These are phyloP conservation scores for Brachionus rotundiformis DNA, from an alignment of 1,140 invertebrate species.

Conservation along the genomic window DNA sequence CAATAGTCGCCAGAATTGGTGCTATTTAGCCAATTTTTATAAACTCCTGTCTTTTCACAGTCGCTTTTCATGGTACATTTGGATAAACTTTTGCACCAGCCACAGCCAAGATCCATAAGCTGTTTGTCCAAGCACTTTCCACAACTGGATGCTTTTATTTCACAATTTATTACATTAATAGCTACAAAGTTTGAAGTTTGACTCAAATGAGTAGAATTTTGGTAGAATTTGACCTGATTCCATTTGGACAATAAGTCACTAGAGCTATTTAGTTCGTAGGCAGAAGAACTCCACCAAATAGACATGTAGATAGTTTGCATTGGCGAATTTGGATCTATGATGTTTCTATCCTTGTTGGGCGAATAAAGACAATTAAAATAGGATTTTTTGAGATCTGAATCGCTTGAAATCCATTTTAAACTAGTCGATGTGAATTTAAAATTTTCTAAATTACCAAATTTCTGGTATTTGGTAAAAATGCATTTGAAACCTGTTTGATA, in stretches of 20 bases:
- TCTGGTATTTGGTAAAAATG: neutral
- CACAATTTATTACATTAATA: conserved; percentile 42
- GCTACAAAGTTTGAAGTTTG: neutral
- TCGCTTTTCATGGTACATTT: conserved; percentile 43
- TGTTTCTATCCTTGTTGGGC: neutral
- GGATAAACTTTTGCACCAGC: conserved; percentile 36
- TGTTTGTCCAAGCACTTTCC: conserved; percentile 38
- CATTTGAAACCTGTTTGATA: conserved; percentile 25
- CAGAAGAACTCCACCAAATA: neutral
- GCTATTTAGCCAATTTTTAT: conserved; percentile 9
- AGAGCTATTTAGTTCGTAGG: neutral
- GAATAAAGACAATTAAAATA: conserved; percentile 17
- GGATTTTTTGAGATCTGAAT: conserved; percentile 6
- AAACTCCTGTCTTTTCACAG: neutral
- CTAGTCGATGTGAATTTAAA: neutral
- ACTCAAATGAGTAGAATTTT: neutral
- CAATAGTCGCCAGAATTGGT: conserved; percentile 5
- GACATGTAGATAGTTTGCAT: conserved; percentile 28
- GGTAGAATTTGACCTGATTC: conserved; percentile 23
- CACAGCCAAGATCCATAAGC: conserved; percentile 6
- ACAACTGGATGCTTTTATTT: conserved; percentile 47
- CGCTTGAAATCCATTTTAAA: conserved; percentile 10
- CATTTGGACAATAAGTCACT: neutral
- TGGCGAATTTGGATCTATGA: neutral
- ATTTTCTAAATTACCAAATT: neutral